Conservation (phyloP, 2,797 vertebrate species). For the Malacoctenus gilli region DNA sequence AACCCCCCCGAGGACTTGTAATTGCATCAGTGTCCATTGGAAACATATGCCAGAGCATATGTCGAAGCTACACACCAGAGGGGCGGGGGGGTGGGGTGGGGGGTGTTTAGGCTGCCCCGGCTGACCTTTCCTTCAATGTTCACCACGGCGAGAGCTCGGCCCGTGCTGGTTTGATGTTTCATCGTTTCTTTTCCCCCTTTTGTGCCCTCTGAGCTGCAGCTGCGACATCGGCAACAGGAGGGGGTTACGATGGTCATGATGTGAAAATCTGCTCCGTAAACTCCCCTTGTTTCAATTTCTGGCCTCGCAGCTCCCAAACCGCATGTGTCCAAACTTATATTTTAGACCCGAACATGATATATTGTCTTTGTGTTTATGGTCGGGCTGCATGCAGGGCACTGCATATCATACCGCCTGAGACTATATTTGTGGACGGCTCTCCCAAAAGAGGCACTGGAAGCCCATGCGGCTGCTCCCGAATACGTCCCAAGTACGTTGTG, state of each 20-base stretch:
- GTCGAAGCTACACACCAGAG: constrained; percentile 32
- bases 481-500: too few relatives aligned
- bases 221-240: constrained; percentile 44
- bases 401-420: constrained; percentile 2
- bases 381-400: constrained; percentile 5
- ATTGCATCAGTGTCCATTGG: constrained; percentile 55
- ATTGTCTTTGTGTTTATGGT: constrained; percentile 35
- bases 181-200: too few relatives aligned
- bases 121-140: constrained; percentile 38
- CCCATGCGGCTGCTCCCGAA: constrained; percentile 15
- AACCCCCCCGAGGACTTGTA: constrained; percentile 38
- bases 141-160: constrained; percentile 29
- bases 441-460: constrained; percentile 2
- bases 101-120: constrained; percentile 26
- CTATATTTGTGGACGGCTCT: background rate
- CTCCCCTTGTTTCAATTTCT: too few relatives aligned
- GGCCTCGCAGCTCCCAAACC: constrained; percentile 31
- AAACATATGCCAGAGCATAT: constrained; percentile 63
- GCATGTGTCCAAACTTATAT: constrained; percentile 44
- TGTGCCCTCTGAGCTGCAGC: constrained; percentile 16
- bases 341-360: constrained; percentile 34
- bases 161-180: constrained; percentile 11
- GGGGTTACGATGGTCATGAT: too few relatives aligned
- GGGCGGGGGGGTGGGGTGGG: constrained; percentile 8
- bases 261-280: too few relatives aligned